These are phyloP conservation scores for Limnephilus lunatus DNA, from an alignment of 2,888 invertebrate genomes.

Conservation along the genomic window DNA sequence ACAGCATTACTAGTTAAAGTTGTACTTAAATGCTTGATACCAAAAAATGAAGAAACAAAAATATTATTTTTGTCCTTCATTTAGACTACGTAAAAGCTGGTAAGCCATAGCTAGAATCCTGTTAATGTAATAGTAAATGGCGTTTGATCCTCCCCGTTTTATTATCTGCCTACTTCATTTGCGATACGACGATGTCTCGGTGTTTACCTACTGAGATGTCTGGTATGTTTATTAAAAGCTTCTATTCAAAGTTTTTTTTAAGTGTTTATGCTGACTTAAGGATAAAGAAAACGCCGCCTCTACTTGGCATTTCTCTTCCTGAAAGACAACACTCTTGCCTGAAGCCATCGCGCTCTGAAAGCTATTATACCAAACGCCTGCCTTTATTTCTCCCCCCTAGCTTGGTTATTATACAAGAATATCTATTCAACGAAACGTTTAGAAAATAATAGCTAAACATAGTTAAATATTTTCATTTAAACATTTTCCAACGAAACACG, in stretches of 20 bases:
- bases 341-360: conserved; percentile 8
- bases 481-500: too few relatives aligned
- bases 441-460: neutral
- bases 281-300: neutral
- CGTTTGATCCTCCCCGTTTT: neutral
- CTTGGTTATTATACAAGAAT: conserved; percentile 6
- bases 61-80: too few relatives aligned
- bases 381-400: neutral
- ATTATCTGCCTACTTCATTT: neutral
- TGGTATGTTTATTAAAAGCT: neutral
- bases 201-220: neutral
- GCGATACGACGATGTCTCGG: neutral
- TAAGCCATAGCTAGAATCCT: too few relatives aligned
- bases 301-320: neutral
- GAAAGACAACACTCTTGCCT: conserved; percentile 10
- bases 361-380: conserved; percentile 11
- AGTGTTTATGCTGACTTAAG: neutral
- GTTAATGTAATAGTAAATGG: too few relatives aligned
- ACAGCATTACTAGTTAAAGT: too few relatives aligned
- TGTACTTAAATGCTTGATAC: too few relatives aligned
- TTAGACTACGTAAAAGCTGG: too few relatives aligned
- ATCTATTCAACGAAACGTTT: conserved; percentile 13
- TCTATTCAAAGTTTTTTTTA: neutral
- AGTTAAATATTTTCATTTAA: neutral
- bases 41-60: too few relatives aligned